Percentiles rank a stretch among this genome's conserved stretches.
Conservation (phyloP, 2,797 vertebrate species). For the Epinephelus malabaricus region DNA sequence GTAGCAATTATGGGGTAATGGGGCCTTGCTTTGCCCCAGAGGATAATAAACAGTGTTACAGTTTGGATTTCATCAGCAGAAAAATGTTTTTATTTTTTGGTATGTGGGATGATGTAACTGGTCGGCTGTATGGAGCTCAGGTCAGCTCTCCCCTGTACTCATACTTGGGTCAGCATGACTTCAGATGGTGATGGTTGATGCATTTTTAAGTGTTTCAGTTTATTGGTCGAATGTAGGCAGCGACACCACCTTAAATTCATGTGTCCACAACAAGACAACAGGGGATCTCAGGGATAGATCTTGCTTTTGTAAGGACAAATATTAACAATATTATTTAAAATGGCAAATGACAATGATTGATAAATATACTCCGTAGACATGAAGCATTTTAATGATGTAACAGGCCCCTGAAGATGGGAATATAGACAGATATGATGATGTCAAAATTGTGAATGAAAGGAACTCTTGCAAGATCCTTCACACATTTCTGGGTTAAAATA, state of each 20-base stretch:
- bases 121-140: background rate
- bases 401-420: background rate
- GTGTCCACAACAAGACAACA: no score
- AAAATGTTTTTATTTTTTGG: background rate
- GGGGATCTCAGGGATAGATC: no score
- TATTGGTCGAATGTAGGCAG: background rate
- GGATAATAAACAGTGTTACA: slow-evolving; percentile 34
- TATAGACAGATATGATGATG: no score
- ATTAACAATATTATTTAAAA: background rate
- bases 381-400: background rate
- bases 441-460: background rate
- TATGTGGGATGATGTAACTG: background rate
- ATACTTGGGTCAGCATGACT: background rate
- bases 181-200: background rate
- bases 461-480: background rate
- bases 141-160: background rate
- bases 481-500: background rate
- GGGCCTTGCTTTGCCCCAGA: slow-evolving; percentile 3
- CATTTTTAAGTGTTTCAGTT: background rate
- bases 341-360: background rate
- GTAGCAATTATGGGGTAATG: slow-evolving; percentile 13
- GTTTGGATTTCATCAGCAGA: slow-evolving; percentile 30
- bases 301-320: background rate
- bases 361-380: background rate
- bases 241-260: background rate